A percentile compares a stretch with the other conserved stretches of the same genome.
Conservation (phyloP, 2,888 invertebrate species). For the Acronicta psi region DNA sequence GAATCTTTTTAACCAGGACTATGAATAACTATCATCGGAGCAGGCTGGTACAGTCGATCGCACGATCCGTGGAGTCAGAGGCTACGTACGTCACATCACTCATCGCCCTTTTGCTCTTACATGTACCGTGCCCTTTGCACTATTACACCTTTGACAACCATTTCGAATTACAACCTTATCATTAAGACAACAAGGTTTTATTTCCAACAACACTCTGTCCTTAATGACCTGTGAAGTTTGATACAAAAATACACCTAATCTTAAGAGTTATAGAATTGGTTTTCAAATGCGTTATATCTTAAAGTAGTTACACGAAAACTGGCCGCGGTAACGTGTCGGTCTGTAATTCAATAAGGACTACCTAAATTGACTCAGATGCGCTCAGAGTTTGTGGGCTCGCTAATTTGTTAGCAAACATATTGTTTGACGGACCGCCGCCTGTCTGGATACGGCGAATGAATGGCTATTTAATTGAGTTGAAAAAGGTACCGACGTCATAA, state of each 20-base stretch:
- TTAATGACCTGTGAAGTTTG: slow-evolving; percentile 29
- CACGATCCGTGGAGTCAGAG: slow-evolving; percentile 77
- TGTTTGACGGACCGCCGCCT: slow-evolving; percentile 71
- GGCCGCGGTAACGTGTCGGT: slow-evolving; percentile 80
- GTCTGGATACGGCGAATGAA: slow-evolving; percentile 49
- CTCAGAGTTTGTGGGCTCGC: slow-evolving; percentile 78
- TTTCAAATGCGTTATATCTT: slow-evolving; percentile 19
- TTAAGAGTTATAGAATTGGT: slow-evolving; percentile 2
- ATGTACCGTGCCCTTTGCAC: slow-evolving; percentile 68
- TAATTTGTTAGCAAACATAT: slow-evolving; percentile 86
- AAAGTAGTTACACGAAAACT: slow-evolving; percentile 60
- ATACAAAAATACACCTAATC: slow-evolving; percentile 26
- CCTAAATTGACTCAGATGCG: slow-evolving; percentile 86
- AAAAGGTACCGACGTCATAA: slow-evolving; percentile 39
- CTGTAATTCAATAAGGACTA: slow-evolving; percentile 86
- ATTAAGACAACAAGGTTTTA: slow-evolving; percentile 20
- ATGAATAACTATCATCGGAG: slow-evolving; percentile 64
- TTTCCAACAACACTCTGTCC: slow-evolving; percentile 21
- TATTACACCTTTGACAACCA: slow-evolving; percentile 43
- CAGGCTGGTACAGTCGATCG: slow-evolving; percentile 67
- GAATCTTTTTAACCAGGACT: slow-evolving; percentile 56
- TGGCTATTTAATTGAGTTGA: slow-evolving; percentile 54
- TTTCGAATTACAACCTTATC: slow-evolving; percentile 55
- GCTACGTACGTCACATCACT: slow-evolving; percentile 83
- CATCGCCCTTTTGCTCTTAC: slow-evolving; percentile 79